Evolutionary conservation across 2,113 vertebrate species (phyloP).

Genomic region (Archocentrus centrarchus): DNA sequence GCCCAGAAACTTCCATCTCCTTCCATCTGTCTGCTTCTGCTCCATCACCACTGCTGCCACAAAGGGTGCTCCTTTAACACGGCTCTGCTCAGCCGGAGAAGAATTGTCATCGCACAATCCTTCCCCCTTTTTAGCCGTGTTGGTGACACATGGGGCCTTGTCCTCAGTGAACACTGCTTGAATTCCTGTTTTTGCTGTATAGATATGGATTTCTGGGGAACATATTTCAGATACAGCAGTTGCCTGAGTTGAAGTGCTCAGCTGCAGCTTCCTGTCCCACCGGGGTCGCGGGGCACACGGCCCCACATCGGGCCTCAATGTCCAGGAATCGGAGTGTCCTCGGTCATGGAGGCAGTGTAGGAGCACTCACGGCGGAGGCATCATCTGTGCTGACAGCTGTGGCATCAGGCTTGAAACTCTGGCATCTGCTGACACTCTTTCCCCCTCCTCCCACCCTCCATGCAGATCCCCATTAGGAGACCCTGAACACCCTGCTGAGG

Average conservation of each 20-base stretch:
- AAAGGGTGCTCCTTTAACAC: conserved; percentile 27
- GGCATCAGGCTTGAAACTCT: conserved; percentile 63
- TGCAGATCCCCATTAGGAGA: conserved; percentile 22
- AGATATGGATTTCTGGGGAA: neutral
- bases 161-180: neutral
- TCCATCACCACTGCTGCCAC: conserved; percentile 24
- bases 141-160: conserved; percentile 9
- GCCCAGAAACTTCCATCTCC: conserved; percentile 65
- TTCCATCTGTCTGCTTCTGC: conserved; percentile 75
- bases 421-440: conserved; percentile 73
- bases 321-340: conserved; percentile 54
- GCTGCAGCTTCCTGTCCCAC: conserved; percentile 22
- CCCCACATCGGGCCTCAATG: neutral
- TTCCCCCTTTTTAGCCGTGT: neutral
- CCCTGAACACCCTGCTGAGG: conserved; percentile 19
- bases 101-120: conserved; percentile 2
- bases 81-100: conserved; percentile 40
- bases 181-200: neutral
- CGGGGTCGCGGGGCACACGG: neutral
- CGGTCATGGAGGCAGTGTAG: conserved; percentile 41
- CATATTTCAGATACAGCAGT: conserved; percentile 18
- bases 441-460: neutral
- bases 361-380: conserved; percentile 50
- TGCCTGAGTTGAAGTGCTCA: conserved; percentile 15
- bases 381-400: conserved; percentile 82